A percentile compares a stretch with the other conserved stretches of the same genome.
These are phyloP conservation scores for Progne subis DNA, from an alignment of 2,113 vertebrate species.

Conservation along the genomic window DNA sequence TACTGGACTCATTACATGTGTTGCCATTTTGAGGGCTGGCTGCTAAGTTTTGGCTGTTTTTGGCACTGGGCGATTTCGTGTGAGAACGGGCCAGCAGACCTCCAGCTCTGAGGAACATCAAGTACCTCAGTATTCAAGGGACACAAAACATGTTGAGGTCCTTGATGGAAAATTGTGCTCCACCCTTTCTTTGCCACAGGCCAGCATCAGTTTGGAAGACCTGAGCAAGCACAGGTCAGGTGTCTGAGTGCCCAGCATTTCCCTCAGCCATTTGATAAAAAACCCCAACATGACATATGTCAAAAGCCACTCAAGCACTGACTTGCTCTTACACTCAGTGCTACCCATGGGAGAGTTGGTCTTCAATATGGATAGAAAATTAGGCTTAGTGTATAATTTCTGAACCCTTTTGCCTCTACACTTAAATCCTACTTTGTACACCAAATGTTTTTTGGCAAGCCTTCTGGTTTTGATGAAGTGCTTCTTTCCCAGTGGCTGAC, in stretches of 20 bases:
- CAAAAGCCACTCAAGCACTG: not conserved
- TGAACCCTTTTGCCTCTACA: not conserved
- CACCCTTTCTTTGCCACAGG: not conserved
- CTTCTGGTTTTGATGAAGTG: not conserved
- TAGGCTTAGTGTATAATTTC: not conserved
- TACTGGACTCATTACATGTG: not conserved
- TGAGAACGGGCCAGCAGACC: not conserved
- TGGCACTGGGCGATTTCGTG: not conserved
- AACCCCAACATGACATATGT: accelerated
- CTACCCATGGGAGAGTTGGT: not conserved
- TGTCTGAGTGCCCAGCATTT: not conserved
- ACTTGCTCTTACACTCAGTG: not conserved
- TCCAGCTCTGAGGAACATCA: not conserved
- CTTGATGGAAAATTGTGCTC: not conserved
- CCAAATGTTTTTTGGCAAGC: not conserved
- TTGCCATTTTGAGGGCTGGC: not conserved
- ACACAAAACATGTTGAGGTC: not conserved
- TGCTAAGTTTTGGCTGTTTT: not conserved
- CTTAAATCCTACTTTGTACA: not conserved
- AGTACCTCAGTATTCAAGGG: accelerated
- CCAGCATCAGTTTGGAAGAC: not conserved
- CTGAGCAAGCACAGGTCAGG: accelerated
- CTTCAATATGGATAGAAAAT: not conserved
- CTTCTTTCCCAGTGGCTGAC: not conserved
- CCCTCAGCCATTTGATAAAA: not conserved